Evolutionary conservation across 2,888 invertebrate genomes (phyloP).

Genomic region (Leptinotarsa peninsularis): DNA sequence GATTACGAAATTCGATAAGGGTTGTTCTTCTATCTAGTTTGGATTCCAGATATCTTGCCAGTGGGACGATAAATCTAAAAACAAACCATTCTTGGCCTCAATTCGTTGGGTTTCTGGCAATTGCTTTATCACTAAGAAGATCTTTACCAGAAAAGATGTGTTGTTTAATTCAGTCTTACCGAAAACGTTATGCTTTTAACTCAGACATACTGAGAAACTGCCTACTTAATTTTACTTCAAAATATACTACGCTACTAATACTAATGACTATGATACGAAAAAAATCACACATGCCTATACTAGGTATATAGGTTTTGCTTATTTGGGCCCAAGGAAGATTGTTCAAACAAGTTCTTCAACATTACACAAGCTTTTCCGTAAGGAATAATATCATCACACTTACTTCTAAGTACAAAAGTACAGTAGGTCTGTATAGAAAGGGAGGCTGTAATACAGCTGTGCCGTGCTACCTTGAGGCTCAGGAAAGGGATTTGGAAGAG

Average conservation of each 20-base stretch:
- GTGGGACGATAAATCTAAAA: neutral
- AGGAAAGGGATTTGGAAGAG: conserved; percentile 36
- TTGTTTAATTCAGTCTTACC: conserved; percentile 67
- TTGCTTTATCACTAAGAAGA: conserved; percentile 63
- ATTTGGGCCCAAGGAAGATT: conserved; percentile 68
- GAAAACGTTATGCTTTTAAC: conserved; percentile 60
- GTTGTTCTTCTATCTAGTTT: too few species aligned
- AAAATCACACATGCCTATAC: conserved; percentile 67
- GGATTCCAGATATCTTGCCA: too few species aligned
- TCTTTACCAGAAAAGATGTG: conserved; percentile 67
- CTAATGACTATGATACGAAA: conserved; percentile 67
- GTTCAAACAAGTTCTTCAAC: conserved; percentile 62
- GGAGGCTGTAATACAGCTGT: conserved; percentile 54
- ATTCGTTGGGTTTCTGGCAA: conserved; percentile 55
- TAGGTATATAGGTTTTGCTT: conserved; percentile 64
- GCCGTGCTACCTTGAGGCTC: conserved; percentile 57
- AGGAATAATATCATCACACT: conserved; percentile 61
- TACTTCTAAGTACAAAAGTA: conserved; percentile 60
- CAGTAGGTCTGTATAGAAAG: conserved; percentile 45
- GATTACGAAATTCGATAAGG: too few species aligned
- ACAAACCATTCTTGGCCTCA: conserved; percentile 44
- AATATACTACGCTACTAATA: conserved; percentile 61
- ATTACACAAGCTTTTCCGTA: conserved; percentile 60
- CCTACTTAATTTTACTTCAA: conserved; percentile 47
- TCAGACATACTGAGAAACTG: conserved; percentile 52